A percentile compares a stretch with the other conserved stretches of the same genome.
phyloP scores from a whole-genome alignment of 1,140 invertebrate genomes.

The Diuraphis noxia region DNA sequence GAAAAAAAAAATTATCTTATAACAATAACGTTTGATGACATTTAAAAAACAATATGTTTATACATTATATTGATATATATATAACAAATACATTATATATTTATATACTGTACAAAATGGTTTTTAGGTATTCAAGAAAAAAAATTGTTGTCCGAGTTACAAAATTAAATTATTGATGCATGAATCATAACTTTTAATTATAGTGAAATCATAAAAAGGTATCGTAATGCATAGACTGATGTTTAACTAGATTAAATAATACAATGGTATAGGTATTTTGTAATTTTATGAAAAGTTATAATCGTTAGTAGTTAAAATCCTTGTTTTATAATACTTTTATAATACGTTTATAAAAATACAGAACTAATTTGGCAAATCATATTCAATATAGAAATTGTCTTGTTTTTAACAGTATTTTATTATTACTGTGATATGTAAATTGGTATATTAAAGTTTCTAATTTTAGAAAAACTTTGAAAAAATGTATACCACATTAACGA shows the following conservation, averaged over 20 bases:
- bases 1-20: background rate
- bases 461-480: background rate
- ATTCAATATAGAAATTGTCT: background rate
- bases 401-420: background rate
- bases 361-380: background rate
- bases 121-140: background rate
- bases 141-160: background rate
- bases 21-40: background rate
- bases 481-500: background rate
- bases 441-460: constrained; percentile 19
- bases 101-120: background rate
- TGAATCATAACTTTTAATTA: background rate
- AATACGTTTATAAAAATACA: too few relatives aligned
- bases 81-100: background rate
- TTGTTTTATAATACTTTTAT: background rate
- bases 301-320: background rate
- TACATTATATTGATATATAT: background rate
- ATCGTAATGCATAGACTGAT: background rate
- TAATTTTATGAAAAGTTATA: background rate
- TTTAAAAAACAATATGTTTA: background rate
- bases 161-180: background rate
- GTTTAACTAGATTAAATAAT: background rate
- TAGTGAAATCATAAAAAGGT: background rate
- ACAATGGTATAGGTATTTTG: background rate
- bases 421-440: constrained; percentile 32